phyloP scores from a whole-genome alignment of 2,113 vertebrate genomes.

The Struthidea cinerea region DNA sequence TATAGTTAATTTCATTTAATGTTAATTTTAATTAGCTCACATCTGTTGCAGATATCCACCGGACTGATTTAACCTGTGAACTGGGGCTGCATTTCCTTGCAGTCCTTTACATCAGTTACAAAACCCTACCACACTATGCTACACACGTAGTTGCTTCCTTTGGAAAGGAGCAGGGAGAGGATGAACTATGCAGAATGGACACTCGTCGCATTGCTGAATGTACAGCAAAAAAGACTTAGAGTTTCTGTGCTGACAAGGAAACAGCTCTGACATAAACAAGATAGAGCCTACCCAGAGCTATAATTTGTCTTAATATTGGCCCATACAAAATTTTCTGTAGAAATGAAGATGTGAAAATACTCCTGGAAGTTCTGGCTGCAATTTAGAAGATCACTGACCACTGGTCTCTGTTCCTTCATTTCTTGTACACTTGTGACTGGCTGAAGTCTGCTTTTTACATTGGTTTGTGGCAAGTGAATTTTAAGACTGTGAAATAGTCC shows the following conservation, averaged over 20 bases:
- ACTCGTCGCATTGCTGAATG: neutral
- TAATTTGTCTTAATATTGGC: neutral
- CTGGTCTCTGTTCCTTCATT: neutral
- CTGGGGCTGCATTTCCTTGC: neutral
- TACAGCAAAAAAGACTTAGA: neutral
- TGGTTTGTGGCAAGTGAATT: neutral
- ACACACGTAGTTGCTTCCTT: neutral
- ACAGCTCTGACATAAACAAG: neutral
- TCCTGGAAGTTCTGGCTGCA: neutral
- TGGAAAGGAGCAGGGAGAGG: neutral
- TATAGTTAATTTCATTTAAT: neutral
- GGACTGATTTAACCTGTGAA: neutral
- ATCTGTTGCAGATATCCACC: neutral
- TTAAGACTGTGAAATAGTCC: neutral
- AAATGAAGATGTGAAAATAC: neutral
- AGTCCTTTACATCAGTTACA: neutral
- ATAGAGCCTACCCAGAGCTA: neutral
- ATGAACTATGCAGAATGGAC: neutral
- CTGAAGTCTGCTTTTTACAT: neutral
- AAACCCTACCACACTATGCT: neutral
- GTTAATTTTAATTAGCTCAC: neutral
- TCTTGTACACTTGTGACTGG: neutral
- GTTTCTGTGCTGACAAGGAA: neutral
- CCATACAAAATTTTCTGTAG: neutral
- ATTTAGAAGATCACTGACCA: neutral